Conservation (phyloP, 2,888 invertebrate genomes). For the Uloborus plumipes region DNA sequence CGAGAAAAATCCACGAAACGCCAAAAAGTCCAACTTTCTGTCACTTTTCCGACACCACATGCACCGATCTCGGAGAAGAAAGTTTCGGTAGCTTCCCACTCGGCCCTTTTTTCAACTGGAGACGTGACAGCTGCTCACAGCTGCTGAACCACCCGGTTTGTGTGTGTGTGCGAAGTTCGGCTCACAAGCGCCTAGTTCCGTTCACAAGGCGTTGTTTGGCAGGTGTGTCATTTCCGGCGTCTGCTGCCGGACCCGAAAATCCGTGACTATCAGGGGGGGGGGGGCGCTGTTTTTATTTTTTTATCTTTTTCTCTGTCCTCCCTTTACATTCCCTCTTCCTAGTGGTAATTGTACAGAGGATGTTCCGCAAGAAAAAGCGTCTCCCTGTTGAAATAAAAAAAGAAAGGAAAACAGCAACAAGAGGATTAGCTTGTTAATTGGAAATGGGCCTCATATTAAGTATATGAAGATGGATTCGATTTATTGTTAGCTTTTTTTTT, state of each 20-base stretch:
- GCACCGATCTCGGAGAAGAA: too few relatives aligned
- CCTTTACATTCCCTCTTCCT: not conserved
- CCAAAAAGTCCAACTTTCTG: too few relatives aligned
- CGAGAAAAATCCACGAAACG: too few relatives aligned
- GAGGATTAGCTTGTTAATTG: conserved; percentile 10
- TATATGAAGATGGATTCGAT: not conserved
- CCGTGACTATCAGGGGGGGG: conserved; percentile 37
- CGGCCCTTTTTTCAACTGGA: too few relatives aligned
- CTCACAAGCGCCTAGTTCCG: conserved; percentile 36
- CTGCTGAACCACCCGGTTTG: conserved; percentile 20
- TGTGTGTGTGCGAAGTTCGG: conserved; percentile 3
- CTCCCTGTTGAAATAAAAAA: too few relatives aligned
- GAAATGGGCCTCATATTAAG: not conserved
- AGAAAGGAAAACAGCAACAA: too few relatives aligned
- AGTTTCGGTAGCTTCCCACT: too few relatives aligned
- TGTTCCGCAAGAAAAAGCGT: conserved; percentile 24
- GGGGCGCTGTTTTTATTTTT: not conserved
- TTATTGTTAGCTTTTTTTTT: not conserved
- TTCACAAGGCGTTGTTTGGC: conserved; percentile 44
- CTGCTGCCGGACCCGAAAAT: conserved; percentile 31
- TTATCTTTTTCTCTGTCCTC: not conserved
- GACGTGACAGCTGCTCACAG: conserved; percentile 38
- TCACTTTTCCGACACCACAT: too few relatives aligned
- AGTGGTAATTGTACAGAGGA: conserved; percentile 21
- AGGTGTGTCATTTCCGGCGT: conserved; percentile 64